phyloP scores from a whole-genome alignment of 1,140 invertebrate genomes.

The Anoplophora glabripennis region DNA sequence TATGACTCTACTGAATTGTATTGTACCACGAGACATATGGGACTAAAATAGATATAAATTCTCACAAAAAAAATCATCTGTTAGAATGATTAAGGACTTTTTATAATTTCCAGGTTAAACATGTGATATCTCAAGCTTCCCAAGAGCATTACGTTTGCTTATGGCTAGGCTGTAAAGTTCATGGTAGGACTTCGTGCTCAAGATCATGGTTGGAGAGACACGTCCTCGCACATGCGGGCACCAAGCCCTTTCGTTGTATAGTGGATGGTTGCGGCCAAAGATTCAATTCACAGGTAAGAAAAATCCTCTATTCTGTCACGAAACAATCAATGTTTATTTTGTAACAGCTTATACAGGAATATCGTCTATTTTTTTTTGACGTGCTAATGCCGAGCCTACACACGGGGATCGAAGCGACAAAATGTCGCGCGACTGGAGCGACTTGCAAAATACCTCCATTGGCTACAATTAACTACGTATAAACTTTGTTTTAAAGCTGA shows the following conservation, averaged over 20 bases:
- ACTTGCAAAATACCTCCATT: not conserved
- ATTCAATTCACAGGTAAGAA: slow-evolving; percentile 83
- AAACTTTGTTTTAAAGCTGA: too few species aligned
- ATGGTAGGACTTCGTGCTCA: slow-evolving; percentile 85
- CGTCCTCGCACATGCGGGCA: slow-evolving; percentile 86
- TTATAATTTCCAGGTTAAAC: slow-evolving; percentile 60
- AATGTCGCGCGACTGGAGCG: too few species aligned
- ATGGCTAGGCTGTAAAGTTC: slow-evolving; percentile 94
- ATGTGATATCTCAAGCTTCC: slow-evolving; percentile 81
- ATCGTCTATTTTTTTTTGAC: too few species aligned
- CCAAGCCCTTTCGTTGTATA: slow-evolving; percentile 93
- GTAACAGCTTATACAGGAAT: too few species aligned
- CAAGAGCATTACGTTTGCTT: slow-evolving; percentile 83
- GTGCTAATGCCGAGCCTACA: not conserved
- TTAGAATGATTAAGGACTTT: slow-evolving; percentile 1
- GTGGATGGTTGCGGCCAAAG: slow-evolving; percentile 87
- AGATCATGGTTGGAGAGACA: slow-evolving; percentile 90
- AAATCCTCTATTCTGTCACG: not conserved
- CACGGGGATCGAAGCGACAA: not conserved
- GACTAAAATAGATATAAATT: too few species aligned
- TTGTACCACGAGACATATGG: too few species aligned
- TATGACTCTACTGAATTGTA: too few species aligned
- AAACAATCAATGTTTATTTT: not conserved
- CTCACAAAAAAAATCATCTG: too few species aligned
- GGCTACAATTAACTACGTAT: not conserved